A percentile compares a stretch with the other conserved stretches of the same genome.
phyloP scores from a whole-genome alignment of 2,797 vertebrate species.

The Pseudochirops corinnae region DNA sequence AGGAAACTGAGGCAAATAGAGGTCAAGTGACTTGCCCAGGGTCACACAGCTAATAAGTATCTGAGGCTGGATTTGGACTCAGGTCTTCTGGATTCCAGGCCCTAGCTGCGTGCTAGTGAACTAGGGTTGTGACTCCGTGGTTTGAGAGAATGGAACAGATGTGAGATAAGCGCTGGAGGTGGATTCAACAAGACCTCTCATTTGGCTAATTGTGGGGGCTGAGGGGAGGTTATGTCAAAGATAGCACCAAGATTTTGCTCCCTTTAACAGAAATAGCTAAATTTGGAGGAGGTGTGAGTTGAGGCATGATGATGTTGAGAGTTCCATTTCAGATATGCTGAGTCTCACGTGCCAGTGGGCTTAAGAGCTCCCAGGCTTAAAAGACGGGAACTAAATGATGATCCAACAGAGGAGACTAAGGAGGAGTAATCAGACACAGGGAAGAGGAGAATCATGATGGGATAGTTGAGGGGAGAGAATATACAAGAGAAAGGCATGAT shows the following conservation, averaged over 20 bases:
- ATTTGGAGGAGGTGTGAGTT: not conserved
- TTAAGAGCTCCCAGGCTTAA: not conserved
- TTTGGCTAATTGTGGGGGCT: not conserved
- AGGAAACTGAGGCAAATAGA: not conserved
- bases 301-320: not conserved
- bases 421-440: not conserved
- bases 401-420: not conserved
- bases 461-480: not conserved
- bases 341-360: not conserved
- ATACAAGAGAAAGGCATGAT: not conserved
- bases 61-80: not conserved
- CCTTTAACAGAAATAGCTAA: not conserved
- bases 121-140: not conserved
- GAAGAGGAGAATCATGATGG: not conserved
- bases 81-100: not conserved
- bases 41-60: accelerated
- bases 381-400: not conserved
- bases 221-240: not conserved
- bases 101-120: not conserved
- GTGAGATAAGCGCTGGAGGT: not conserved
- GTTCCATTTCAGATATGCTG: not conserved
- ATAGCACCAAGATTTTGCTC: not conserved
- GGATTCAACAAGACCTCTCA: not conserved
- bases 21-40: not conserved
- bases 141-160: not conserved